phyloP scores from a whole-genome alignment of 2,888 invertebrate species.

The Agrilus biguttatus region DNA sequence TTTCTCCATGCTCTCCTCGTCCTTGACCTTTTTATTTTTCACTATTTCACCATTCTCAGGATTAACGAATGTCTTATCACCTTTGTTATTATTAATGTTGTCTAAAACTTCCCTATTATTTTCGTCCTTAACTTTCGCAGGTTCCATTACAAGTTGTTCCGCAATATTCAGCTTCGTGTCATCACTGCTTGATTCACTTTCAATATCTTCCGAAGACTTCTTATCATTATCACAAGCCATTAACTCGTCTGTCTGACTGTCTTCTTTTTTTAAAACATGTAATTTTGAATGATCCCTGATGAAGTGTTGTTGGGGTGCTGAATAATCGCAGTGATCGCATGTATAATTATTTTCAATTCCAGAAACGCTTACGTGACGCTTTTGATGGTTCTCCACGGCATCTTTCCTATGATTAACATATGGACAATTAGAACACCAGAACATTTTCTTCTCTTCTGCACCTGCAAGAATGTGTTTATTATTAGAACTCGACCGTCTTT shows the following conservation, averaged over 20 bases:
- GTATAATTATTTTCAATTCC: slow-evolving; percentile 44
- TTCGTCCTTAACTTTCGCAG: slow-evolving; percentile 15
- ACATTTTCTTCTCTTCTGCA: slow-evolving; percentile 44
- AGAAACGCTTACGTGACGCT: slow-evolving; percentile 51
- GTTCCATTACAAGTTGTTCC: slow-evolving; percentile 19
- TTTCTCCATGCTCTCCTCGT: slow-evolving; percentile 9
- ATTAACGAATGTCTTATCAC: slow-evolving; percentile 28
- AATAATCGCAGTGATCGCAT: slow-evolving; percentile 74
- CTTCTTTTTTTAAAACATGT: slow-evolving; percentile 51
- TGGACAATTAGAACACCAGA: slow-evolving; percentile 65
- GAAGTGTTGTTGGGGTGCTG: slow-evolving; percentile 57
- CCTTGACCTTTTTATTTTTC: slow-evolving; percentile 16
- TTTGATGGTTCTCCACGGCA: slow-evolving; percentile 59
- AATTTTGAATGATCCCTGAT: slow-evolving; percentile 66
- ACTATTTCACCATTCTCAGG: slow-evolving; percentile 28
- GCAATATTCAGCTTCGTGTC: slow-evolving; percentile 9
- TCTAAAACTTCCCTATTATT: slow-evolving; percentile 16
- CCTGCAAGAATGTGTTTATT: slow-evolving; percentile 27
- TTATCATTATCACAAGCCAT: slow-evolving; percentile 45
- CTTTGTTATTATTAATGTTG: slow-evolving; percentile 26
- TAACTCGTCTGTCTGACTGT: slow-evolving; percentile 31
- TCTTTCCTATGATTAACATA: slow-evolving; percentile 61
- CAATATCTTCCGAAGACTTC: slow-evolving; percentile 37
- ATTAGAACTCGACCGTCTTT: slow-evolving; percentile 34
- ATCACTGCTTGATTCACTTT: slow-evolving; percentile 19